Evolutionary conservation across 2,888 invertebrate species (phyloP).

Genomic region (Cabera pusaria): DNA sequence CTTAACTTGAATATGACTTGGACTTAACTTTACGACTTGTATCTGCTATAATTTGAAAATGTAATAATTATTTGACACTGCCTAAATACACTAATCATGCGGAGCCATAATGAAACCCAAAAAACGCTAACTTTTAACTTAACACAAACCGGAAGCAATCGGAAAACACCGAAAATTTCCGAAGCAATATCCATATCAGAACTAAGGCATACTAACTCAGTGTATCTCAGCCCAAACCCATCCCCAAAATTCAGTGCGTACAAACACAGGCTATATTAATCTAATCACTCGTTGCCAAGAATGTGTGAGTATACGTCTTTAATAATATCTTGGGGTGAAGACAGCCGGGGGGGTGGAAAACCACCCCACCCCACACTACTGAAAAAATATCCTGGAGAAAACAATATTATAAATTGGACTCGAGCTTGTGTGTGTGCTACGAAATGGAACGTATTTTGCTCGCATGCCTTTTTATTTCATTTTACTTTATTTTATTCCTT

Average conservation of each 20-base stretch:
- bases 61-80: too few relatives aligned
- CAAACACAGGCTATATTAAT: slow-evolving; percentile 69
- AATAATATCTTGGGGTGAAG: slow-evolving; percentile 73
- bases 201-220: slow-evolving; percentile 41
- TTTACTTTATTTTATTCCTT: slow-evolving; percentile 74
- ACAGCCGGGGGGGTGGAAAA: slow-evolving; percentile 35
- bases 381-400: slow-evolving; percentile 82
- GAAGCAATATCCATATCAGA: too few relatives aligned
- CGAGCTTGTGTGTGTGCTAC: slow-evolving; percentile 53
- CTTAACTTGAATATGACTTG: too few relatives aligned
- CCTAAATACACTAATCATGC: too few relatives aligned
- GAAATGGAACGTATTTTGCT: slow-evolving; percentile 60
- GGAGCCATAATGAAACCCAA: too few relatives aligned
- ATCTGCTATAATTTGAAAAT: too few relatives aligned
- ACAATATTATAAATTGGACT: slow-evolving; percentile 83
- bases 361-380: slow-evolving; percentile 65
- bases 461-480: slow-evolving; percentile 71
- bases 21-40: too few relatives aligned
- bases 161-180: too few relatives aligned
- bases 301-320: slow-evolving; percentile 83
- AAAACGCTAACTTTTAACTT: too few relatives aligned
- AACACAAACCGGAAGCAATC: too few relatives aligned
- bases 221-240: slow-evolving; percentile 46
- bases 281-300: slow-evolving; percentile 79
- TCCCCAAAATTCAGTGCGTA: slow-evolving; percentile 23